Evolutionary conservation across 2,797 vertebrate genomes (phyloP).

Genomic region (Nannoperca obscura): DNA sequence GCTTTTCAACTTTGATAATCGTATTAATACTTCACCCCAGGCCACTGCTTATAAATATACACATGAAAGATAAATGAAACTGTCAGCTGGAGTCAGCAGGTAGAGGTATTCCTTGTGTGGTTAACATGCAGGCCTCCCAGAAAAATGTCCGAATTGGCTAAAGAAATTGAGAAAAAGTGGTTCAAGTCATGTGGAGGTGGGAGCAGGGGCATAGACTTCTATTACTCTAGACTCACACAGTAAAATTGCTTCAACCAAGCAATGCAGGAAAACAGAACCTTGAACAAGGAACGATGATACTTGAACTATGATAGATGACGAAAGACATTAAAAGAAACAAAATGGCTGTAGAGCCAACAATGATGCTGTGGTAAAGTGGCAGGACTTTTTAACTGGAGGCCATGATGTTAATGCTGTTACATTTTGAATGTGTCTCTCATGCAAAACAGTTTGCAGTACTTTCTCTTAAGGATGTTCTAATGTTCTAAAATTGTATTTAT

Average conservation of each 20-base stretch:
- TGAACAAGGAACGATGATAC: too few relatives aligned
- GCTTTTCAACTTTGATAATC: conserved; percentile 58
- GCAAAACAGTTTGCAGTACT: not conserved
- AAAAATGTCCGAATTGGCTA: not conserved
- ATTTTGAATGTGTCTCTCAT: not conserved
- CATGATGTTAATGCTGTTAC: not conserved
- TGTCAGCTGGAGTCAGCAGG: conserved; percentile 22
- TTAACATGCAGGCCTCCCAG: not conserved
- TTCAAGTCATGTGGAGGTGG: conserved; percentile 17
- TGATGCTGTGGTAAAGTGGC: not conserved
- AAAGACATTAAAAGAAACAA: not conserved
- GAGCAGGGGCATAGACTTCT: not conserved
- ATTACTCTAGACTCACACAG: not conserved
- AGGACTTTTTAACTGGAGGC: not conserved
- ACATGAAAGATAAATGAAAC: conserved; percentile 39
- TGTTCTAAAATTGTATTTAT: not conserved
- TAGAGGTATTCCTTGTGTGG: not conserved
- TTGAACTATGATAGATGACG: not conserved
- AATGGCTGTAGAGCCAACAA: not conserved
- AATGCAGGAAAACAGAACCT: conserved; percentile 1
- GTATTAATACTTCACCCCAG: conserved; percentile 47
- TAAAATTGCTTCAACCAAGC: conserved; percentile 1
- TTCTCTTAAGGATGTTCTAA: not conserved
- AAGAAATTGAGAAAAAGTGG: not conserved
- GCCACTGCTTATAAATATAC: conserved; percentile 42